A percentile compares a stretch with the other conserved stretches of the same genome.
Evolutionary conservation across 2,797 vertebrate species (phyloP).

Genomic region (Avahi laniger): DNA sequence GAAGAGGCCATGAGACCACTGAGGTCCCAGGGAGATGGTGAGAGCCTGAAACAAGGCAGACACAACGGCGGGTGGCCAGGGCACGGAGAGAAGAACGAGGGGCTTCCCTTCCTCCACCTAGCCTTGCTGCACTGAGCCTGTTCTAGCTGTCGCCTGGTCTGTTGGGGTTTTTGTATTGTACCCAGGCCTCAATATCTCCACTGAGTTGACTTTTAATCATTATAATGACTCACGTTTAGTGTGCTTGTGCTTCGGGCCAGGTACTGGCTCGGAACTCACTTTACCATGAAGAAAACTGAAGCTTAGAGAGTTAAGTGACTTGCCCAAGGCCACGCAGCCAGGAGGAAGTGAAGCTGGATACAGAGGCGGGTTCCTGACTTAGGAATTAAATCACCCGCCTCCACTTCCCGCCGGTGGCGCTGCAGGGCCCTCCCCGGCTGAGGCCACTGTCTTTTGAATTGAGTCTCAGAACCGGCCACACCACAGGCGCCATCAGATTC

Average conservation of each 20-base stretch:
- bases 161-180: not conserved
- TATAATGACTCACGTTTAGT: not conserved
- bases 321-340: not conserved
- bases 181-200: not conserved
- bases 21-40: no score
- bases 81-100: not conserved
- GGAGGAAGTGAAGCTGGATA: not conserved
- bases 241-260: not conserved
- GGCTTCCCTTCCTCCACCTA: not conserved
- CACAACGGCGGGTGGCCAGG: rapidly evolving
- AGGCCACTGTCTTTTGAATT: not conserved
- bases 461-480: not conserved
- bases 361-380: not conserved
- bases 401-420: not conserved
- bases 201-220: not conserved
- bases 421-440: not conserved
- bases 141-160: not conserved
- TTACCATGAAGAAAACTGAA: not conserved
- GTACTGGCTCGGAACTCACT: not conserved
- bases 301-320: not conserved
- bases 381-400: not conserved
- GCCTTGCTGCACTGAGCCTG: not conserved
- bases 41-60: not conserved
- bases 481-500: not conserved
- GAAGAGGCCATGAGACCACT: not conserved